Percentiles rank a stretch among this genome's conserved stretches.
Conservation (phyloP, 2,113 vertebrate genomes). For the Vidua macroura region DNA sequence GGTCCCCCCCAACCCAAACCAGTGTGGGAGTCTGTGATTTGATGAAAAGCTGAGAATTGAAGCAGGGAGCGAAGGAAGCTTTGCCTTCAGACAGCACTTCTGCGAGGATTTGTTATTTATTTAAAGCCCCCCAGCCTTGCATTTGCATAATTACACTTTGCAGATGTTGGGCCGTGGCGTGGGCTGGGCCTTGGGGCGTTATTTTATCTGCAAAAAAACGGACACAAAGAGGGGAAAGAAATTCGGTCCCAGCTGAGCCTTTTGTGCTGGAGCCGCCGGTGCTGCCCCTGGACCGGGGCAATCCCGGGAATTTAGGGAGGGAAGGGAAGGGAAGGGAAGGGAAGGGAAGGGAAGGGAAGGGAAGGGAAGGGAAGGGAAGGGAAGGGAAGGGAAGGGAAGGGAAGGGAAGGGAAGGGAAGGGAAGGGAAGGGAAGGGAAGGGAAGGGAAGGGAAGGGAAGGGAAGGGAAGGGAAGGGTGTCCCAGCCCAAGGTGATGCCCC, state of each 20-base stretch:
- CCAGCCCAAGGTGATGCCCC: too few relatives aligned
- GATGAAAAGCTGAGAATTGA: neutral
- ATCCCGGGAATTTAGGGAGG: neutral
- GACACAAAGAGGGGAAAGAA: neutral
- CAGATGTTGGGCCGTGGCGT: neutral
- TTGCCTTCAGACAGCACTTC: neutral
- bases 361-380: neutral
- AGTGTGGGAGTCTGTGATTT: too few relatives aligned
- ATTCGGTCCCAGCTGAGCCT: neutral
- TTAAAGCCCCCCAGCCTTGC: neutral
- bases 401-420: neutral
- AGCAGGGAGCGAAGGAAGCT: neutral
- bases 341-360: neutral
- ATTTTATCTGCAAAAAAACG: neutral
- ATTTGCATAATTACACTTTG: constrained; percentile 14
- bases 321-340: neutral
- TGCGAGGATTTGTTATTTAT: neutral
- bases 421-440: too few relatives aligned
- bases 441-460: neutral
- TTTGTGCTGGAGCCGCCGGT: neutral
- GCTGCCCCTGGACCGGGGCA: neutral
- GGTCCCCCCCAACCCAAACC: neutral
- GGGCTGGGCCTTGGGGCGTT: neutral
- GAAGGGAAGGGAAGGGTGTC: too few relatives aligned
- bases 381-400: too few relatives aligned